These are phyloP conservation scores for Sarcophaga rosellei DNA, from an alignment of 2,888 invertebrate genomes.

Conservation along the genomic window DNA sequence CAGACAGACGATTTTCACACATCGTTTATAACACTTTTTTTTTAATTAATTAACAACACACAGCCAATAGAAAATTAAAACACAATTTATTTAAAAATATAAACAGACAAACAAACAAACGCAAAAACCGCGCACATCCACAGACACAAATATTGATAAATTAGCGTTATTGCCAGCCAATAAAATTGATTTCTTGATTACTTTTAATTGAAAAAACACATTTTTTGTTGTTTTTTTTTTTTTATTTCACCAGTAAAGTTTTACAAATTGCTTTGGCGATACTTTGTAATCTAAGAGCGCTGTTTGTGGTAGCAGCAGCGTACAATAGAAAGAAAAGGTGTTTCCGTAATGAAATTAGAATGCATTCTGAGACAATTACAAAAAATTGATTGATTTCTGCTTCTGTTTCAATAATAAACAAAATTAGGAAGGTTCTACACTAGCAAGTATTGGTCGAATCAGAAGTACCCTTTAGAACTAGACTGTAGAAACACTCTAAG, in stretches of 20 bases:
- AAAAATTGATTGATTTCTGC: background rate
- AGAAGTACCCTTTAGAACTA: no score
- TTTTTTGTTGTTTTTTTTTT: background rate
- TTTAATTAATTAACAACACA: slow-evolving; percentile 26
- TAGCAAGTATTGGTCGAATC: no score
- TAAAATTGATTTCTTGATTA: slow-evolving; percentile 36
- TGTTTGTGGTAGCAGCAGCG: no score
- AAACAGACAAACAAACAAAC: no score
- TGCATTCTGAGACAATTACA: slow-evolving; percentile 8
- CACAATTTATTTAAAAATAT: no score
- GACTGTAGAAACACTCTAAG: no score
- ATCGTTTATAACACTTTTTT: slow-evolving; percentile 38
- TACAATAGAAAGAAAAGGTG: slow-evolving; percentile 10
- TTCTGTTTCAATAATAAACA: no score
- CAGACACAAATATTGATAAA: slow-evolving; percentile 37
- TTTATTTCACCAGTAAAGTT: slow-evolving; percentile 5
- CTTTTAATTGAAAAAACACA: slow-evolving; percentile 12
- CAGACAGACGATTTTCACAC: slow-evolving; percentile 38
- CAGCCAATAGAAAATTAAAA: slow-evolving; percentile 32
- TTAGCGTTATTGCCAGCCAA: slow-evolving; percentile 47
- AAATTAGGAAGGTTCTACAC: no score
- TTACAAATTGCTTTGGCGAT: background rate
- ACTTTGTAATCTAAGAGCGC: background rate
- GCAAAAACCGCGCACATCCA: no score
- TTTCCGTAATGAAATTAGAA: slow-evolving; percentile 14